Evolutionary conservation across 2,113 vertebrate species (phyloP), one percentile per base, ranked within the genome.

Genomic region (Girardinichthys multiradiatus): DNA sequence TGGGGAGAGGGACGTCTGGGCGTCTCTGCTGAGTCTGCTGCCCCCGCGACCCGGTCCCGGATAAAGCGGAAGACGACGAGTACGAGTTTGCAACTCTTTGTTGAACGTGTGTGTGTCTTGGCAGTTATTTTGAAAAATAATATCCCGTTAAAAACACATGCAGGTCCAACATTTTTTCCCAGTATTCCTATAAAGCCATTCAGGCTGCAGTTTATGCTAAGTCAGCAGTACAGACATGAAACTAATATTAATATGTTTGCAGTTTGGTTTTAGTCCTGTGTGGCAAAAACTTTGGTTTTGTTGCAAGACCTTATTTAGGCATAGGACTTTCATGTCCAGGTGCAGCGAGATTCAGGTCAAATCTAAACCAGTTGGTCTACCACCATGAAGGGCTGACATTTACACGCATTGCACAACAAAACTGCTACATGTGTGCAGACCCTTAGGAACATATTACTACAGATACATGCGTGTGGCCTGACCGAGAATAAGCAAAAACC

Each of bases 381-480:
- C 54, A 39, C 11, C 5, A 48, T 31, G 37, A 39, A 39, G 37
- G 26, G 35, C 14, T 13, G 6, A 60, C 57, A 5, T 58, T 5
- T 59, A n/a, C 1, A 29, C 14, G 28, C 29, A 45, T 37, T 68
- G 65, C 29, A 33, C 21, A 14, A 24, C 28, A 68, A 31, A 57
- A 27, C 57, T 33, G 33, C 9, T 27, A 4, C 15, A n/a, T 33
- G 48, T 57, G 45, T 57, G 45, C 29, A 54, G 51, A 57, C 30
- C 66, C n/a, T 68, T 30, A 37, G 15, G 13, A 35, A n/a, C 67
- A 8, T 31, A 37, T 26, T 69, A n/a, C 29, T 31, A 27, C 54
- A 65, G 45, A 64, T 30, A 27, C 3, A 27, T 2, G 58, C 68
- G 78, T 74, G 72, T 81, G 75, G 77, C 45, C 69, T 45, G 66